Percentiles rank a stretch among this genome's conserved stretches.
phyloP scores from a whole-genome alignment of 2,888 invertebrate genomes.

The Cyaniris semiargus region DNA sequence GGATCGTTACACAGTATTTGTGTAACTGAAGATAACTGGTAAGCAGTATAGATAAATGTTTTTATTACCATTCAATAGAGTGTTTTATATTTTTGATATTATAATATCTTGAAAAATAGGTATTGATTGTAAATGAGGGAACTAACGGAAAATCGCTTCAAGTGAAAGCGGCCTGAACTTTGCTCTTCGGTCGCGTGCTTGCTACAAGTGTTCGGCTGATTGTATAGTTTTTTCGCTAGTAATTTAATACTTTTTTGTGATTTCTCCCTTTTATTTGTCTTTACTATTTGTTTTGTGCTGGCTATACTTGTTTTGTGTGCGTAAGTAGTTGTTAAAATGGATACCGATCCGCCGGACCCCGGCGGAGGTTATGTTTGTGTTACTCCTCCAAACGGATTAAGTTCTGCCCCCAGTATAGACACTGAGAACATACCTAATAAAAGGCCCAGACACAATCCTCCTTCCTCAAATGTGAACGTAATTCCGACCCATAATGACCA shows the following conservation, averaged over 20 bases:
- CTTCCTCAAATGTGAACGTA: not conserved
- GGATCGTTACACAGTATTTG: not conserved
- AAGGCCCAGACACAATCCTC: not conserved
- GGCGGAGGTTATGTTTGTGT: not conserved
- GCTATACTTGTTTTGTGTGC: not conserved
- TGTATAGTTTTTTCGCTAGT: not conserved
- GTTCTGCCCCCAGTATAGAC: not conserved
- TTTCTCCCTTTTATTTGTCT: too few species aligned
- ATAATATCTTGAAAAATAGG: not conserved
- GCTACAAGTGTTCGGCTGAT: not conserved
- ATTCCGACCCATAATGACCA: not conserved
- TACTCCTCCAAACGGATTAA: not conserved
- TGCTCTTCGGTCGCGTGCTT: not conserved
- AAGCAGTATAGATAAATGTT: not conserved
- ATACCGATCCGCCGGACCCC: not conserved
- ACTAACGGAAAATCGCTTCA: not conserved
- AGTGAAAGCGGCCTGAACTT: not conserved
- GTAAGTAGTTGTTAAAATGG: not conserved
- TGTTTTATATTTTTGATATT: not conserved
- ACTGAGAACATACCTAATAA: not conserved
- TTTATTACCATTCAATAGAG: too few species aligned
- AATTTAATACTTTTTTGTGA: too few species aligned
- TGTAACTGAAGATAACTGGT: not conserved
- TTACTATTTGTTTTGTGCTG: too few species aligned
- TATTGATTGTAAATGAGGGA: not conserved